Base-by-base conservation (phyloP, 1,140 invertebrate genomes). In the Macrobrachium rosenbergii region DNA sequence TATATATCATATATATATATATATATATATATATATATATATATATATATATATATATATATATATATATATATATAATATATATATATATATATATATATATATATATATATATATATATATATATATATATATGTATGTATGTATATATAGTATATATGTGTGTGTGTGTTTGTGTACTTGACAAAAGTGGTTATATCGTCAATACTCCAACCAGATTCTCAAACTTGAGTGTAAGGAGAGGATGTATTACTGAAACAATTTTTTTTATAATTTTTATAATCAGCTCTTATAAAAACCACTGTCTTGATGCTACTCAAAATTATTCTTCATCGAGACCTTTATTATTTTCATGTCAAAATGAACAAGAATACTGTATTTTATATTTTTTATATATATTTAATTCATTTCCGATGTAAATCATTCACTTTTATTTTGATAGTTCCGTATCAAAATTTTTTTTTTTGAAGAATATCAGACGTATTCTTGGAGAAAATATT, bases 81-180 rank as follows among this genome's bases (percentile, higher is more conserved):
- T 23, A 5, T 17, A 37, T 73, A 73, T 73, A 14, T 28, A 2
- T 21, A 14, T 16, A 16, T 19, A 28, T 23, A 37, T 73, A 45
- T 16, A 17, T 37, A 17, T 73, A 37, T 73, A 17, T 73, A 45
- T 28, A 17, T 19, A 37, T 28, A 17, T 73, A 52, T 52, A 7
- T 52, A 52, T 52, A 7, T 52, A 52, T 52, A 7, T 52, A 52
- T 52, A 5, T 52, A 52, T 52, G 52, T 19, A 73, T 28, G 23
- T 73, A 16, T 28, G 72, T 73, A 45, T 73, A 19, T 73, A 21
- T 73, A n/a, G 72, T 73, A 21, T 37, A 23, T 75, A 52, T 75
- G 69, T 73, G 45, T 77, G 45, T 77, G 45, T 77, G 45, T 77
- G 45, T 77, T 11, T 77, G 45, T 77, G 16, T 16, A 43, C 43